Evolutionary conservation across 2,113 vertebrate species (phyloP).

Genomic region (Nothocercus julius): DNA sequence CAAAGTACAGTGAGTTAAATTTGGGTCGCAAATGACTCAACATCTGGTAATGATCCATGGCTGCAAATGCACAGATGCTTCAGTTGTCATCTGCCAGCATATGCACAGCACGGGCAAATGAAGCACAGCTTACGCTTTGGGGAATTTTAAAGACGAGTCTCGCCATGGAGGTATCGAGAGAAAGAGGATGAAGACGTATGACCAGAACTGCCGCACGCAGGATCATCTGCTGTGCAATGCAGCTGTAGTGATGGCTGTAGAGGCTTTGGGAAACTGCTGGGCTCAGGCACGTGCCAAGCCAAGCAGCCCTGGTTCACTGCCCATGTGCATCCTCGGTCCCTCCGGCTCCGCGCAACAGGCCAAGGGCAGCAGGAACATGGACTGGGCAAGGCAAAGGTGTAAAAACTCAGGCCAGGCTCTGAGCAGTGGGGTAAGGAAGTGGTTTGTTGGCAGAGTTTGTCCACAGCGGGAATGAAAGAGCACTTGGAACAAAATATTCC

Average conservation of each 20-base stretch:
- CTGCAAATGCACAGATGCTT: slow-evolving; percentile 39
- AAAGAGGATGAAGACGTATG: not conserved
- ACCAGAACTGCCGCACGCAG: not conserved
- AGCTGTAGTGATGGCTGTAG: accelerated
- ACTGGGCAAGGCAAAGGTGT: not conserved
- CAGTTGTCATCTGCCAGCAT: slow-evolving; percentile 25
- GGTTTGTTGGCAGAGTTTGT: not conserved
- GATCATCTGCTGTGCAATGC: not conserved
- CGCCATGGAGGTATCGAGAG: not conserved
- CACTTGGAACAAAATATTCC: not conserved
- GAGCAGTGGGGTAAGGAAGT: not conserved
- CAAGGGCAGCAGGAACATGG: accelerated
- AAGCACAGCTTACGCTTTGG: not conserved
- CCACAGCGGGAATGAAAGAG: not conserved
- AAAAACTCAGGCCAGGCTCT: not conserved
- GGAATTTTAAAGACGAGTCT: not conserved
- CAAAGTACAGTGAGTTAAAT: slow-evolving; percentile 61
- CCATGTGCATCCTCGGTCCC: not conserved
- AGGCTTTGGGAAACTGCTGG: not conserved
- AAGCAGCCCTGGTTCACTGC: not conserved
- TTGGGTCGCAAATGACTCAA: slow-evolving; percentile 58
- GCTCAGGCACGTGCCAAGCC: not conserved
- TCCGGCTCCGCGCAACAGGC: not conserved
- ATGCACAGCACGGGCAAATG: not conserved
- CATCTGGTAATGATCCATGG: slow-evolving; percentile 45